phyloP scores from a whole-genome alignment of 2,113 vertebrate genomes.

The Syngnathoides biaculeatus region DNA sequence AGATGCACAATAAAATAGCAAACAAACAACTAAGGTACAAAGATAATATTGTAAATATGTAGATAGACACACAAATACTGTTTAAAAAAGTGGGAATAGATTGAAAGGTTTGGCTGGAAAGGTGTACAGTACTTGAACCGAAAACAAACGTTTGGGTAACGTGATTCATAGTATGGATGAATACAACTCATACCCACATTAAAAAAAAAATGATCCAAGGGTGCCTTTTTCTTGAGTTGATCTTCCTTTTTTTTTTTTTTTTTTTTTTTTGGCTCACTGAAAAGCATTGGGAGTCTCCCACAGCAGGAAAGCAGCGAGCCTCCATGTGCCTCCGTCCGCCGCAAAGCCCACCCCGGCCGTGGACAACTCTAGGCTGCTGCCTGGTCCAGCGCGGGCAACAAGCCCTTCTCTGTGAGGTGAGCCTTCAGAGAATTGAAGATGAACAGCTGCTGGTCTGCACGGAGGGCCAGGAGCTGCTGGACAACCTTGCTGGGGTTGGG shows the following conservation, averaged over 20 bases:
- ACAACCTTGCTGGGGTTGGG: slow-evolving; percentile 94
- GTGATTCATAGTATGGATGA: slow-evolving; percentile 23
- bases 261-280: slow-evolving; percentile 9
- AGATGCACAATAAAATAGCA: slow-evolving; percentile 59
- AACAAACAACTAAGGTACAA: slow-evolving; percentile 48
- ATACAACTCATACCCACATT: slow-evolving; percentile 38
- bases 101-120: slow-evolving; percentile 41
- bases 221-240: slow-evolving; percentile 28
- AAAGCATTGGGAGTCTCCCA: slow-evolving; percentile 17
- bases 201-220: slow-evolving; percentile 66
- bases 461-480: slow-evolving; percentile 91
- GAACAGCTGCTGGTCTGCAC: slow-evolving; percentile 91
- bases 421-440: slow-evolving; percentile 92
- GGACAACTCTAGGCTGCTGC: slow-evolving; percentile 43
- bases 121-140: slow-evolving; percentile 35
- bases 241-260: slow-evolving; percentile 16
- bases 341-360: background rate
- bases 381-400: slow-evolving; percentile 77
- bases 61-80: slow-evolving; percentile 46
- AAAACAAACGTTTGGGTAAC: slow-evolving; percentile 42
- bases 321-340: slow-evolving; percentile 11
- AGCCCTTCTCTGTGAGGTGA: slow-evolving; percentile 85
- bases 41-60: slow-evolving; percentile 40
- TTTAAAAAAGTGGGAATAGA: slow-evolving; percentile 32
- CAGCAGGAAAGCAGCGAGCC: slow-evolving; percentile 9